Conservation (phyloP, 2,888 invertebrate genomes). For the Drosophila cyrtoloma region DNA sequence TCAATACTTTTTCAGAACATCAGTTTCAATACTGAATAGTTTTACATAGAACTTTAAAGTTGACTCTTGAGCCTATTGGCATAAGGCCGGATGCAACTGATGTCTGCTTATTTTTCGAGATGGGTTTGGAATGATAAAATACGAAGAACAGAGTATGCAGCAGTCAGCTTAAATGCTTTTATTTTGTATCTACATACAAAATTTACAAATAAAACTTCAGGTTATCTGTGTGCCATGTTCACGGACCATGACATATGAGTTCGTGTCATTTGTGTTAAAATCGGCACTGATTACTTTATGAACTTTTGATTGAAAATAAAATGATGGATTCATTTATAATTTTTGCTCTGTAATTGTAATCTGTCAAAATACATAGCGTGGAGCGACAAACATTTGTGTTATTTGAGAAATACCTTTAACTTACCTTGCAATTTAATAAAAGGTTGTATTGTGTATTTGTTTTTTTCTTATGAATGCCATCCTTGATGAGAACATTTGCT, state of each 20-base stretch:
- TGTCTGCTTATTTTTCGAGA: neutral
- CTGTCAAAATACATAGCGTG: neutral
- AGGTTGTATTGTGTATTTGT: neutral
- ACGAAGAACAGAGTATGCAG: neutral
- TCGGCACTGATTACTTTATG: neutral
- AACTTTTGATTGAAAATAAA: slow-evolving; percentile 2
- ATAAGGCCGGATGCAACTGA: neutral
- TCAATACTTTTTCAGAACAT: neutral
- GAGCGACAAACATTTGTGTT: neutral
- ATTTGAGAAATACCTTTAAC: neutral
- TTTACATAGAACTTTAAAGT: neutral
- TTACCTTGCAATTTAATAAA: neutral
- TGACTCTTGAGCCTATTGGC: neutral
- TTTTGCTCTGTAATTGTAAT: neutral
- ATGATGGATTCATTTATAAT: neutral
- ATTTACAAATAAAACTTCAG: neutral
- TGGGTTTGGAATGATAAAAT: neutral
- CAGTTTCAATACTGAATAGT: neutral
- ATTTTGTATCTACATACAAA: neutral
- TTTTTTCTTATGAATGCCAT: neutral
- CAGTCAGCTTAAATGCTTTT: neutral
- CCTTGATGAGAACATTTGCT: neutral
- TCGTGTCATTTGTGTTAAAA: neutral
- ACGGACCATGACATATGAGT: neutral
- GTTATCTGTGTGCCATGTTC: neutral